A percentile compares a stretch with the other conserved stretches of the same genome.
These are phyloP conservation scores for Psilopsiagon aurifrons DNA, from an alignment of 2,113 vertebrate genomes.

Conservation along the genomic window DNA sequence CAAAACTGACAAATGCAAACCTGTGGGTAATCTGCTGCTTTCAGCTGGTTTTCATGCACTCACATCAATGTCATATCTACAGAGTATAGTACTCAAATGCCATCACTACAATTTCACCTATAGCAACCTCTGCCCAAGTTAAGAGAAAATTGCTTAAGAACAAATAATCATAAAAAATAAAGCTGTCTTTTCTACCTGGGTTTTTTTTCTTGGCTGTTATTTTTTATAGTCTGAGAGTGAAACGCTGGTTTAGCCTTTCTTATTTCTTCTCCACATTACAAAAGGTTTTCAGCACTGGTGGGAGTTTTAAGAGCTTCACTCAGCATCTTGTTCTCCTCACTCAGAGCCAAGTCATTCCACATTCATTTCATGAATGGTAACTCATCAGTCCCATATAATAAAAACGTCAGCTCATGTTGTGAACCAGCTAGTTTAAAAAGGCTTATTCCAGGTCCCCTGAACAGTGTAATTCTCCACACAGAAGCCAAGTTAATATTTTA, in stretches of 20 bases:
- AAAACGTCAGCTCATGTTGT: not conserved
- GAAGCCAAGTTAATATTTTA: not conserved
- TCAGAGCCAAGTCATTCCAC: not conserved
- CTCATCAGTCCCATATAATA: not conserved
- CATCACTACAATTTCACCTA: not conserved
- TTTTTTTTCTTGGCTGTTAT: not conserved
- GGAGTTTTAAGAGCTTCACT: not conserved
- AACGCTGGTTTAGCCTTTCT: not conserved
- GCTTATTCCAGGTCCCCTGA: accelerated
- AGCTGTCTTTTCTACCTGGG: not conserved
- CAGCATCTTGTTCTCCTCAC: not conserved
- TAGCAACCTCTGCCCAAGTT: not conserved
- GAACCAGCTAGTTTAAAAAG: not conserved
- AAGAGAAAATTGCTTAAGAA: not conserved
- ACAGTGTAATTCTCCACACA: not conserved
- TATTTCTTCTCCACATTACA: not conserved
- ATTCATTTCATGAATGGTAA: not conserved
- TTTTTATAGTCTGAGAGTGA: not conserved
- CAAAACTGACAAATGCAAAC: not conserved
- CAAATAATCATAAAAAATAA: not conserved
- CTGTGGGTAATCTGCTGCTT: not conserved
- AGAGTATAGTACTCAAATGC: not conserved
- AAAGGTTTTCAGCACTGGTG: not conserved
- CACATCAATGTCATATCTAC: not conserved
- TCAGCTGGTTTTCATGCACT: not conserved